phyloP scores from a whole-genome alignment of 1,140 invertebrate genomes.

The Delia radicum region DNA sequence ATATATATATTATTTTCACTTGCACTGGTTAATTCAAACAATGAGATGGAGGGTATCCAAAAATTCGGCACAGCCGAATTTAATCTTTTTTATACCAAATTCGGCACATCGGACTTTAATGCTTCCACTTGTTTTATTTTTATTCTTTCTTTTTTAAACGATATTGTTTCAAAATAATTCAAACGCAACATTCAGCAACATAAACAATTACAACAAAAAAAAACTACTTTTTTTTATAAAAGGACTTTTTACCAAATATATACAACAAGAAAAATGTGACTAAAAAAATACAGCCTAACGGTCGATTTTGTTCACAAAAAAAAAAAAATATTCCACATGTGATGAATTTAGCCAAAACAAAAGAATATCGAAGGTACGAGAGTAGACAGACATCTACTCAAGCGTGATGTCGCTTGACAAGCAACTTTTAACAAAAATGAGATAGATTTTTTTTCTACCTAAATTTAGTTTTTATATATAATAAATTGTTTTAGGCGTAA shows the following conservation, averaged over 20 bases:
- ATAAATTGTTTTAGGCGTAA: too few species aligned
- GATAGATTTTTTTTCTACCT: too few species aligned
- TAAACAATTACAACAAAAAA: not conserved
- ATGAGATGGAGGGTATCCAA: too few species aligned
- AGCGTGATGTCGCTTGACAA: slow-evolving; percentile 13
- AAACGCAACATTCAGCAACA: slow-evolving; percentile 9
- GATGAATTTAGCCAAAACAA: not conserved
- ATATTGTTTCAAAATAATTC: slow-evolving; percentile 24
- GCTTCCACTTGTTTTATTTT: too few species aligned
- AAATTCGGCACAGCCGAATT: too few species aligned
- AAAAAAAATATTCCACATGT: slow-evolving; percentile 6
- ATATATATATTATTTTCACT: too few species aligned
- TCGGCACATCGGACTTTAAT: too few species aligned
- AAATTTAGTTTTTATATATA: too few species aligned
- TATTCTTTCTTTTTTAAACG: not conserved
- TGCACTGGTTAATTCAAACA: too few species aligned
- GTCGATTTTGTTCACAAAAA: not conserved
- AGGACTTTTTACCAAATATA: not conserved
- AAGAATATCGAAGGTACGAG: not conserved
- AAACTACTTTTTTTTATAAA: not conserved
- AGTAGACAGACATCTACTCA: slow-evolving; percentile 3
- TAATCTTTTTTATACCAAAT: too few species aligned
- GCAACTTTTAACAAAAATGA: not conserved
- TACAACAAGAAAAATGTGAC: not conserved
- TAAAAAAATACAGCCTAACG: slow-evolving; percentile 6